phyloP scores from a whole-genome alignment of 2,797 vertebrate genomes.

The Peromyscus melanophrys region DNA sequence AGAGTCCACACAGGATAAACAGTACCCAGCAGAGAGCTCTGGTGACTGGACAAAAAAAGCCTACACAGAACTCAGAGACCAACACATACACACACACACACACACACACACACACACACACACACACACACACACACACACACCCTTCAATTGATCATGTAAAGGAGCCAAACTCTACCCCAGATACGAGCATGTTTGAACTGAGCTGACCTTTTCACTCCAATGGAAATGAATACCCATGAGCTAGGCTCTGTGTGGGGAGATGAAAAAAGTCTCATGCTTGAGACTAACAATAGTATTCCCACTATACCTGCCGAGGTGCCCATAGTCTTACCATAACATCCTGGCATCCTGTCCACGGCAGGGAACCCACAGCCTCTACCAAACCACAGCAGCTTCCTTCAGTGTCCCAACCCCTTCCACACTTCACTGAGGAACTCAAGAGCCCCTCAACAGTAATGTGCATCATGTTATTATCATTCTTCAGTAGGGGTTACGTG shows the following conservation, averaged over 20 bases:
- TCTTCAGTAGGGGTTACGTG: neutral
- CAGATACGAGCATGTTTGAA: neutral
- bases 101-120: neutral
- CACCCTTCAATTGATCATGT: neutral
- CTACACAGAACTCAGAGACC: neutral
- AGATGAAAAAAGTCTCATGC: neutral
- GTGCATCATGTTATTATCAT: neutral
- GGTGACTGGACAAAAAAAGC: neutral
- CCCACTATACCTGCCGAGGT: neutral
- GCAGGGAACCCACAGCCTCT: neutral
- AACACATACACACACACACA: neutral
- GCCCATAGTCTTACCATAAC: neutral
- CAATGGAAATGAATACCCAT: neutral
- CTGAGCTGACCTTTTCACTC: neutral
- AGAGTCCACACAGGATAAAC: neutral
- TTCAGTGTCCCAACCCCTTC: neutral
- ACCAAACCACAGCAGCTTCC: neutral
- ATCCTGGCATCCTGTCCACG: neutral
- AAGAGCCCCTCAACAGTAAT: neutral
- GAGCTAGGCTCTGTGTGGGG: neutral
- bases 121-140: neutral
- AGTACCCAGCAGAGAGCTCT: neutral
- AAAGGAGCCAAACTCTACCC: constrained; percentile 16
- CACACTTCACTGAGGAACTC: neutral
- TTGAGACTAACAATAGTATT: neutral